Base-by-base conservation (phyloP, 2,888 invertebrate species). In the Atrina japonica region DNA sequence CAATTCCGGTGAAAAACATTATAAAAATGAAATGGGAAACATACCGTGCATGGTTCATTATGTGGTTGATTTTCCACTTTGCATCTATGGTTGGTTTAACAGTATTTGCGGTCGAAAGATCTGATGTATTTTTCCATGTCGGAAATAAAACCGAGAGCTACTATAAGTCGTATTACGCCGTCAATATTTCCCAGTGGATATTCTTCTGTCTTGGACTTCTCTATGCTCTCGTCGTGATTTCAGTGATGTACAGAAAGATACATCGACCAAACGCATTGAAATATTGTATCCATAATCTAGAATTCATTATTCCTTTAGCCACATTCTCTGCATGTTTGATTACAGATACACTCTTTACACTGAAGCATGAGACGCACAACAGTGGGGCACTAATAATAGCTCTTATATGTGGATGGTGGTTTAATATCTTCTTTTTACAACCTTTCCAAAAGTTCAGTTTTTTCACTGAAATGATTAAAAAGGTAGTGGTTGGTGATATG, bases 381-480 rank as follows among this genome's bases (percentile, higher is more conserved):
- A 73, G 60, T 41, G 49, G 66, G 25, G 23, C 77, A 14, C 73
- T 83, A 0, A 77, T 83, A 14, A 61, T 83, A 27, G 78, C 83
- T 1, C 69, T 83, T 3, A 75, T 86, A 1, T 70, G 76, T 1
- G 86, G 86, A 3, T 83, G 83, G 83, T 82, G 81, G 82, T 83
- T 86, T 67, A 60, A 67, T 1, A 74, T 82, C 6, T 86, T 86
- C 65, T 84, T 84, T 67, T 70, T 83, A 1, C 58, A 83, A 29
- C 80, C 83, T 1, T 71, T 76, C 59, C 70, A 78, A 52, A 78
- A 78, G 50, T 86, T 86, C 68, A 81, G 83, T 53, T 84, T 84
- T 59, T 83, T 83, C 67, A 84, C 86, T 0, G 83, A 84, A 50
- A 82, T 84, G 81, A 73, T 86, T 11, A 82, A 83, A 66, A 79